Evolutionary conservation across 2,113 vertebrate species (phyloP).

Genomic region (Pelodiscus sinensis): DNA sequence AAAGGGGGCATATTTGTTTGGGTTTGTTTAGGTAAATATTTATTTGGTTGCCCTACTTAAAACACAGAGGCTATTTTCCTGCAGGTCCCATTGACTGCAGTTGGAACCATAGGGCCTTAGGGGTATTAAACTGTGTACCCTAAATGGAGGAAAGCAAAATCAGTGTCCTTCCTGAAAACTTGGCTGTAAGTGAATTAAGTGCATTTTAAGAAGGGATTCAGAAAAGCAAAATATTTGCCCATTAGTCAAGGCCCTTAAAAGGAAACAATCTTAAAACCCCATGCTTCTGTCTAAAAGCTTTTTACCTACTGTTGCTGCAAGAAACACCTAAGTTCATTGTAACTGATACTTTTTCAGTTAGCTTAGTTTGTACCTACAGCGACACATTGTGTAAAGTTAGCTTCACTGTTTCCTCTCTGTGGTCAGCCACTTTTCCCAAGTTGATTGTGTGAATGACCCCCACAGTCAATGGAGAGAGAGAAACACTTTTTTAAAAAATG

Average conservation of each 20-base stretch:
- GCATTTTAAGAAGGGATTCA: background rate
- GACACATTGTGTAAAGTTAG: conserved; percentile 33
- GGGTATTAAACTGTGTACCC: background rate
- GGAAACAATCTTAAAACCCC: conserved; percentile 16
- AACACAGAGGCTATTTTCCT: background rate
- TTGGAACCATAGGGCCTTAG: background rate
- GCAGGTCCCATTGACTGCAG: background rate
- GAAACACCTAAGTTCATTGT: conserved; percentile 48
- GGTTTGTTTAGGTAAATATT: background rate
- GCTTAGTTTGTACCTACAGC: conserved; percentile 32
- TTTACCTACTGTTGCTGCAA: conserved; percentile 40
- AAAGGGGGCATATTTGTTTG: background rate
- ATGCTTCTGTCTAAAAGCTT: conserved; percentile 54
- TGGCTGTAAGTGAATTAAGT: conserved; percentile 48
- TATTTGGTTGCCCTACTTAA: background rate
- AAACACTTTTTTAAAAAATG: background rate
- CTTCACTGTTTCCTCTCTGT: background rate
- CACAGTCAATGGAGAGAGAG: background rate
- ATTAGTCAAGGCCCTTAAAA: conserved; percentile 3
- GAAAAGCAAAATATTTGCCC: background rate
- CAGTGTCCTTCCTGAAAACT: background rate
- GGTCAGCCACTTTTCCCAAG: background rate
- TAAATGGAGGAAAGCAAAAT: background rate
- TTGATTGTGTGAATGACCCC: background rate
- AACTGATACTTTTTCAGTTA: conserved; percentile 12